phyloP scores from a whole-genome alignment of 2,888 invertebrate genomes.

The Heteromyza rotundicornis region DNA sequence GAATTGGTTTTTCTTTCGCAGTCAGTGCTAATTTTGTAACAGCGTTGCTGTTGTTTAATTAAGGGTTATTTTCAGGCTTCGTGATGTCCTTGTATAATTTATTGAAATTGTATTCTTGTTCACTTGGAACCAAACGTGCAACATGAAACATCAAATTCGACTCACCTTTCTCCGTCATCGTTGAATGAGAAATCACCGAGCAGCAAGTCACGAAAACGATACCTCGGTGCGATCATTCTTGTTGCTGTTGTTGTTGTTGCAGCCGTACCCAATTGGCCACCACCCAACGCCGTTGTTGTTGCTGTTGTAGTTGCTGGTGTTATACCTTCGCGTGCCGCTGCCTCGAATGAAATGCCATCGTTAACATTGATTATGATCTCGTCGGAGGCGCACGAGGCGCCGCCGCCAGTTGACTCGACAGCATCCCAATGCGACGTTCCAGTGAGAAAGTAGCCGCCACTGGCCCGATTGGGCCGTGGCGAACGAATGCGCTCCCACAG shows the following conservation, averaged over 20 bases:
- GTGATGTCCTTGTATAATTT: too few species aligned
- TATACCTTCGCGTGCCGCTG: constrained; percentile 23
- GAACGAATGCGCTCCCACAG: constrained; percentile 62
- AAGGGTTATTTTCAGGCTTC: too few species aligned
- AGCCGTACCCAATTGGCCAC: constrained; percentile 17
- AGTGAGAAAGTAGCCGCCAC: constrained; percentile 59
- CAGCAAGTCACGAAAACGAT: constrained; percentile 77
- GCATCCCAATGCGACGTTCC: constrained; percentile 47
- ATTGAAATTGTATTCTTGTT: too few species aligned
- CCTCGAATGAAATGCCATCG: constrained; percentile 41
- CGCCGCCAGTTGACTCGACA: constrained; percentile 38
- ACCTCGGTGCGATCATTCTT: constrained; percentile 67
- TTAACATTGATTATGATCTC: constrained; percentile 58
- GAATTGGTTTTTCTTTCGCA: too few species aligned
- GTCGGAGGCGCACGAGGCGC: constrained; percentile 30
- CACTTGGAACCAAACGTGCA: too few species aligned
- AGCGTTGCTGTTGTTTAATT: too few species aligned
- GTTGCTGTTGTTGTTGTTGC: constrained; percentile 27
- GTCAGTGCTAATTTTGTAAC: too few species aligned
- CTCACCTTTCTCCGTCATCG: constrained; percentile 80
- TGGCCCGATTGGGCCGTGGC: constrained; percentile 63
- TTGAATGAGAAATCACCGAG: constrained; percentile 78
- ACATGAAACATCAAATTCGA: constrained; percentile 26
- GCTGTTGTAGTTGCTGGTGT: constrained; percentile 23
- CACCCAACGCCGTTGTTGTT: constrained; percentile 29